These are phyloP conservation scores for Malacoctenus gilli DNA, from an alignment of 2,797 vertebrate species.

Conservation along the genomic window DNA sequence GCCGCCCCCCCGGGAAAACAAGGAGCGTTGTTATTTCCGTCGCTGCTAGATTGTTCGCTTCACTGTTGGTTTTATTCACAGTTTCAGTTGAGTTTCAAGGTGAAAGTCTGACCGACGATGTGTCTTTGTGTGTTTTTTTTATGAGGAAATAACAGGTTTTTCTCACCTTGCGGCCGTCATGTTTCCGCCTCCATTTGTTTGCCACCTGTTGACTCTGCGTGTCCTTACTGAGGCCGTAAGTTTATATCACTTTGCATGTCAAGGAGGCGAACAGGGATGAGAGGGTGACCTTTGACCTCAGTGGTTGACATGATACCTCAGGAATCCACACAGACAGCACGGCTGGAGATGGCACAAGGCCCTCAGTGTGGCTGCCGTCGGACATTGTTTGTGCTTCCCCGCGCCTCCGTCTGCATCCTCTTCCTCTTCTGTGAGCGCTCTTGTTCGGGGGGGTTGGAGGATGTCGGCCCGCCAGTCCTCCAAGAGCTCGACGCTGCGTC, in stretches of 20 bases:
- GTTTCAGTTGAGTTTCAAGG: constrained; percentile 22
- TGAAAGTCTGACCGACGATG: constrained; percentile 55
- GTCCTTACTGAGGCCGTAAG: too few species aligned
- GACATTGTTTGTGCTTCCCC: constrained; percentile 16
- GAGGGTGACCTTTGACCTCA: constrained; percentile 21
- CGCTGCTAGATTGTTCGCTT: constrained; percentile 8
- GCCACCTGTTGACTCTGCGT: too few species aligned
- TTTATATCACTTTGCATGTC: constrained; percentile 2
- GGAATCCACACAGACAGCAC: constrained; percentile 53
- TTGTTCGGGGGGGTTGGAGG: constrained; percentile 33
- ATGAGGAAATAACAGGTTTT: constrained; percentile 35
- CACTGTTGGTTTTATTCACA: constrained; percentile 4
- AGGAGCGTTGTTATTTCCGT: not conserved
- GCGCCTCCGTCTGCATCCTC: constrained; percentile 28
- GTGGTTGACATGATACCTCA: constrained; percentile 15
- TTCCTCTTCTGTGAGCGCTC: constrained; percentile 32
- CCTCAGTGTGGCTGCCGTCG: constrained; percentile 33
- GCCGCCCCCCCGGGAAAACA: not conserved
- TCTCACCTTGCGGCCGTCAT: not conserved
- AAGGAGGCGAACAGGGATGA: not conserved
- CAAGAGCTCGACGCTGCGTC: constrained; percentile 48
- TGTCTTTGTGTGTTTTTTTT: constrained; percentile 27
- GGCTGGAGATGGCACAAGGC: constrained; percentile 42
- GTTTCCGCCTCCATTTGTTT: constrained; percentile 6
- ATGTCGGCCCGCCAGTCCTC: constrained; percentile 39